These are phyloP conservation scores for Copidosoma floridanum DNA, from an alignment of 1,140 invertebrate genomes.

Conservation along the genomic window DNA sequence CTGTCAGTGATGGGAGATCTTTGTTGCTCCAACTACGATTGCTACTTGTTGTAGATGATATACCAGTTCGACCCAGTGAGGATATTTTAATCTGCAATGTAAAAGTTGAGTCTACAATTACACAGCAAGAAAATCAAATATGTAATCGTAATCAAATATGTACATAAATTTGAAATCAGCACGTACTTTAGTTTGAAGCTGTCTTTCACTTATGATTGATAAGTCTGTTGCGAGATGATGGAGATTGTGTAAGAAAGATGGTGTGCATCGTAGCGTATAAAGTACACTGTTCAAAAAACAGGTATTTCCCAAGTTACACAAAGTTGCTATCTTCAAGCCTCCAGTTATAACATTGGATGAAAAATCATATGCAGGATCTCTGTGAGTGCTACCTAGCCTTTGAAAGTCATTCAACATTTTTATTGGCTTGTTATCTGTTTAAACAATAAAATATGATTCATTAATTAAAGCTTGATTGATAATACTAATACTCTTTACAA, in stretches of 20 bases:
- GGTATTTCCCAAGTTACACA: slow-evolving; percentile 87
- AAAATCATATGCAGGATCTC: slow-evolving; percentile 49
- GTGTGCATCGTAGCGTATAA: slow-evolving; percentile 88
- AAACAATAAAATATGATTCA: too few relatives aligned
- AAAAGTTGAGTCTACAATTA: slow-evolving; percentile 4
- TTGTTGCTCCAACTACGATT: slow-evolving; percentile 77
- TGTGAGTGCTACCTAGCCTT: slow-evolving; percentile 48
- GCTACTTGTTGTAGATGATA: slow-evolving; percentile 58
- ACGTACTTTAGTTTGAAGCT: slow-evolving; percentile 63
- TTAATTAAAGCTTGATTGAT: too few relatives aligned
- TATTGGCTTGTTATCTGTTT: too few relatives aligned
- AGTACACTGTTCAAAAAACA: slow-evolving; percentile 91
- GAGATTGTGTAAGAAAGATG: slow-evolving; percentile 81
- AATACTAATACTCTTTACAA: too few relatives aligned
- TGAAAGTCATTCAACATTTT: slow-evolving; percentile 61
- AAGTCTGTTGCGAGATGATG: slow-evolving; percentile 79
- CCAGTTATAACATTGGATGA: slow-evolving; percentile 43
- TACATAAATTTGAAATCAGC: slow-evolving; percentile 1
- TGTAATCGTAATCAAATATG: background rate
- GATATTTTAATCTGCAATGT: slow-evolving; percentile 66
- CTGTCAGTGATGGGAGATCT: slow-evolving; percentile 63
- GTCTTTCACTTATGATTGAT: slow-evolving; percentile 65
- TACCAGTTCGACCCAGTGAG: slow-evolving; percentile 69
- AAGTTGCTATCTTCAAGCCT: slow-evolving; percentile 67
- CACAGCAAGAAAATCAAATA: slow-evolving; percentile 3